A percentile compares a stretch with the other conserved stretches of the same genome.
These are phyloP conservation scores for Drepanosiphum platanoidis DNA, from an alignment of 2,888 invertebrate genomes.

Conservation along the genomic window DNA sequence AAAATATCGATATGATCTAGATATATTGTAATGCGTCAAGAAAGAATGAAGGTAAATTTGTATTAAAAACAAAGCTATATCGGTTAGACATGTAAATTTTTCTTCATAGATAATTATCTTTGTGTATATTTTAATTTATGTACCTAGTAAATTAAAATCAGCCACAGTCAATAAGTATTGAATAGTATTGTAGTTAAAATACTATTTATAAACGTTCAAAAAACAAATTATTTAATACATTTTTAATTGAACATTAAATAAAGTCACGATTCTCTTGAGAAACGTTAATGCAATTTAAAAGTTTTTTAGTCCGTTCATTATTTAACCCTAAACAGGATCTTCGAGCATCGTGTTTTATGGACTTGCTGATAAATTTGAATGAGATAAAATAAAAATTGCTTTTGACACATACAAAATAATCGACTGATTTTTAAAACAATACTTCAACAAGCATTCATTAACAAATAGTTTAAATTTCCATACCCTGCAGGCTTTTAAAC, in stretches of 20 bases:
- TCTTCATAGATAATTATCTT: neutral
- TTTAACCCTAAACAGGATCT: neutral
- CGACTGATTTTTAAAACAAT: neutral
- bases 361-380: neutral
- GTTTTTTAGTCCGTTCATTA: neutral
- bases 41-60: neutral
- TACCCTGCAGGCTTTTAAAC: conserved; percentile 15
- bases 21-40: neutral
- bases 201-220: neutral
- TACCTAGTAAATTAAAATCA: neutral
- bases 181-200: neutral
- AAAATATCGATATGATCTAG: too few relatives aligned
- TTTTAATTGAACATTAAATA: neutral
- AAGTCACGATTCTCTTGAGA: neutral
- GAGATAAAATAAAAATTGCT: neutral
- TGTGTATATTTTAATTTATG: neutral
- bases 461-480: neutral
- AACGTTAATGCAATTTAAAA: neutral
- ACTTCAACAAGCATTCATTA: neutral
- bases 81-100: neutral
- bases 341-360: too few relatives aligned
- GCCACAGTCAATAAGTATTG: neutral
- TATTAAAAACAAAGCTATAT: neutral
- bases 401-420: neutral
- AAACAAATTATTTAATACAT: neutral